Evolutionary conservation across 64 coral and sea anemone species (phyloP).

Genomic region (Montipora cactus): DNA sequence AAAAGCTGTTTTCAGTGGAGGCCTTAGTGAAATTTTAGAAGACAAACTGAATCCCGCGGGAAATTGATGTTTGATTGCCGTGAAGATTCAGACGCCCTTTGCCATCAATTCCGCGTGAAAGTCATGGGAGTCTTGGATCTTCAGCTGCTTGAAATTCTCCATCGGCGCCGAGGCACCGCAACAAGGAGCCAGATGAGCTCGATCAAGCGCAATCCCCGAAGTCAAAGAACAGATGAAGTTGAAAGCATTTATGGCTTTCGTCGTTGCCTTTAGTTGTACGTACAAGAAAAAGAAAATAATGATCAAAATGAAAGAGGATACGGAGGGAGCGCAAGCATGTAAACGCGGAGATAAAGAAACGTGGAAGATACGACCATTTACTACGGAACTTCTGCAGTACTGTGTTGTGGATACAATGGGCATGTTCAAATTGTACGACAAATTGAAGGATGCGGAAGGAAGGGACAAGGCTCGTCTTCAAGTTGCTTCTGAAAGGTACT

Average conservation of each 20-base stretch:
- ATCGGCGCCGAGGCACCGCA: conserved; percentile 10
- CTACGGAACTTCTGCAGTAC: conserved; percentile 20
- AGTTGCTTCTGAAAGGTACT: conserved; percentile 74
- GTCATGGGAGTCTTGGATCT: conserved; percentile 73
- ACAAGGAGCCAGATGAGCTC: not conserved
- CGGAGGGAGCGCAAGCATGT: not conserved
- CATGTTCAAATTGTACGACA: conserved; percentile 66
- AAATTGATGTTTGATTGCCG: conserved; percentile 89
- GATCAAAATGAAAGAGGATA: conserved; percentile 35
- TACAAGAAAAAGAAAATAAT: conserved; percentile 55
- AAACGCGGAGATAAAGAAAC: not conserved
- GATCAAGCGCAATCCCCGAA: not conserved
- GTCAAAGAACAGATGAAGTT: conserved; percentile 32
- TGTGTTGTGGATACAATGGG: conserved; percentile 59
- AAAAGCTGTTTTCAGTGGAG: conserved; percentile 46
- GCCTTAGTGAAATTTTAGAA: conserved; percentile 68
- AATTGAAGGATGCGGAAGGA: conserved; percentile 41
- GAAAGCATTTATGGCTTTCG: conserved; percentile 52
- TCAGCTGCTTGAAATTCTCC: conserved; percentile 78
- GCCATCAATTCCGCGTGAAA: conserved; percentile 68
- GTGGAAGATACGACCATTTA: conserved; percentile 55
- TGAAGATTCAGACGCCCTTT: conserved; percentile 76
- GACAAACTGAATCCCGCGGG: conserved; percentile 32
- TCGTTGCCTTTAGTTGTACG: conserved; percentile 58
- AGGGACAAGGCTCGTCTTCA: conserved; percentile 27